Evolutionary conservation across 2,888 invertebrate species (phyloP), one percentile per base, ranked within the genome.

Genomic region (Drosophila cognata): DNA sequence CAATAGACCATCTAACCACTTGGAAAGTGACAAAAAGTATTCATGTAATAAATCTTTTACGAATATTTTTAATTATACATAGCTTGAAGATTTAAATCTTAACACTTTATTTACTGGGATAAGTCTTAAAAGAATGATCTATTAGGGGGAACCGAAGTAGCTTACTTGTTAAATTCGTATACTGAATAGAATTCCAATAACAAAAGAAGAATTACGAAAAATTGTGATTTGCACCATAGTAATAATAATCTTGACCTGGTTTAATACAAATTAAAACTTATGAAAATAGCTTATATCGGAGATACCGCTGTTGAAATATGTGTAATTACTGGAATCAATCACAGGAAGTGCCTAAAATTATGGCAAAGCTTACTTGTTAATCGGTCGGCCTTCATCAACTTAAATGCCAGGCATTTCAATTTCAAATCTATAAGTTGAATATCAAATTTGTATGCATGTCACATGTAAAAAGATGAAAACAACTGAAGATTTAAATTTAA

Each of bases 391-490:
- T 68, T 74, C 85, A 69, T 69, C 71, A 71, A 55, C 63, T 35
- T 71, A 64, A 71, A 71, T 71, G 66, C 33, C 56, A 16, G 57
- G 18, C 65, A 79, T 65, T 82, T 74, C 72, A 78, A 85, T 74
- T 83, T 78, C 72, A 76, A 81, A 81, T 76, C 74, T 66, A 58
- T 67, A 59, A 71, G 65, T 56, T 74, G 65, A 53, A 65, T 36
- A 25, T 58, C 51, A 71, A 50, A 52, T 48, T 28, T 65, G 52
- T 71, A 46, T 74, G 77, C 74, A 68, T 56, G 78, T 74, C 77
- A 77, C 67, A 57, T 35, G 46, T 13, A 55, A 60, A 16, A 29
- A 52, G 55, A 50, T 55, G 6, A 18, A 33, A 52, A 28, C 46
- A 66, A 35, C 33, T 36, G 50, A 57, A 56, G 55, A 63, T 64